Evolutionary conservation across 1,140 invertebrate genomes (phyloP).

Genomic region (Andricus grossulariae): DNA sequence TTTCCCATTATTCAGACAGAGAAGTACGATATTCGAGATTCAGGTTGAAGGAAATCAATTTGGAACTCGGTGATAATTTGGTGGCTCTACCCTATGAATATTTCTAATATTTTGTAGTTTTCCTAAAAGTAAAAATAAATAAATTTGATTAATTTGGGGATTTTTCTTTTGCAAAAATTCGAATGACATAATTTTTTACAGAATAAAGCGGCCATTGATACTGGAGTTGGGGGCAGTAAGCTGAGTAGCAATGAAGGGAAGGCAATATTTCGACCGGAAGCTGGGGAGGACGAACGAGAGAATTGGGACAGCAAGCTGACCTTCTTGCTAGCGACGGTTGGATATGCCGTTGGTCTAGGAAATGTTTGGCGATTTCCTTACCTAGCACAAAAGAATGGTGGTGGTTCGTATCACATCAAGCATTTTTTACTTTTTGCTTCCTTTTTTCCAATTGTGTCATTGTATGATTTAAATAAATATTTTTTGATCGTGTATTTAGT

Average conservation of each 20-base stretch:
- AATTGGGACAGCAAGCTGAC: conserved; percentile 96
- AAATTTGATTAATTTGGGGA: conserved; percentile 22
- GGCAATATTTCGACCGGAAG: conserved; percentile 83
- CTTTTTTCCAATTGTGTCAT: neutral
- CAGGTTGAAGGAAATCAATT: no score
- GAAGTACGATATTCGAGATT: no score
- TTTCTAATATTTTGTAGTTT: no score
- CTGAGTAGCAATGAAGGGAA: conserved; percentile 78
- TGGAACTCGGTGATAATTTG: no score
- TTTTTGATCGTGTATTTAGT: neutral
- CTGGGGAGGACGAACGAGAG: conserved; percentile 88
- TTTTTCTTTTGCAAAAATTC: conserved; percentile 14
- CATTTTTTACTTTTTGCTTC: conserved; percentile 33
- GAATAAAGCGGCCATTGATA: conserved; percentile 66
- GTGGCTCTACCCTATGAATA: no score
- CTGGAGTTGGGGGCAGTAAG: conserved; percentile 74
- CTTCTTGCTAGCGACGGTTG: conserved; percentile 92
- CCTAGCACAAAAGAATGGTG: conserved; percentile 93
- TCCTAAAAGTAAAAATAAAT: no score
- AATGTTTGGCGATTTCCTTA: conserved; percentile 96
- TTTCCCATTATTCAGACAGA: no score
- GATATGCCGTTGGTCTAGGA: conserved; percentile 95
- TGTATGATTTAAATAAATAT: neutral
- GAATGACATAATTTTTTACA: conserved; percentile 42
- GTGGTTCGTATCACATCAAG: conserved; percentile 76